Conservation (phyloP, 2,888 invertebrate species). For the Euplexia lucipara region DNA sequence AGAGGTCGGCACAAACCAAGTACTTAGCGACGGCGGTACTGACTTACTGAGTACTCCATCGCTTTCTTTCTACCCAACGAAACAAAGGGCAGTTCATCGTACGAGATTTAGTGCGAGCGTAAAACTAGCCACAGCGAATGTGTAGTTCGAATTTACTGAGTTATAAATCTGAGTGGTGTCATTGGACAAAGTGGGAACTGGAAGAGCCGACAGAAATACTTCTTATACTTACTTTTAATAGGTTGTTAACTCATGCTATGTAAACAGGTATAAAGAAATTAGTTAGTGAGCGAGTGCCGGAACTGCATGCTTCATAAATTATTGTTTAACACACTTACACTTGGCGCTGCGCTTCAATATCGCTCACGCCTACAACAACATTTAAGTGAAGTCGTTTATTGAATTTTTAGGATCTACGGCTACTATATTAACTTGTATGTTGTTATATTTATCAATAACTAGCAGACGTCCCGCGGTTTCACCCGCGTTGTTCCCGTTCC, state of each 20-base stretch:
- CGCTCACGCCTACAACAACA: constrained; percentile 41
- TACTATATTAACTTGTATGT: background rate
- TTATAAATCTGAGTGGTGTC: constrained; percentile 65
- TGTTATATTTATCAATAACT: constrained; percentile 9
- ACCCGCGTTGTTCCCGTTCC: no score
- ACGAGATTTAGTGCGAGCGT: constrained; percentile 71
- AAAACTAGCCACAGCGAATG: constrained; percentile 66
- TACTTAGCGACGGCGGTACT: constrained; percentile 59
- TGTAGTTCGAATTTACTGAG: constrained; percentile 68
- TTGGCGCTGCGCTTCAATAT: constrained; percentile 44
- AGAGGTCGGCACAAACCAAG: constrained; percentile 58
- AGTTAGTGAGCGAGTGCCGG: constrained; percentile 51
- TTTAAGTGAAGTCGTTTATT: constrained; percentile 13
- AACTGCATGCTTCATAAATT: constrained; percentile 65
- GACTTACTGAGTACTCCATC: constrained; percentile 39
- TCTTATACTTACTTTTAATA: constrained; percentile 24
- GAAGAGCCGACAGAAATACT: constrained; percentile 42
- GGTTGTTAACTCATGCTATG: constrained; percentile 41
- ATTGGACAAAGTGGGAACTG: constrained; percentile 50
- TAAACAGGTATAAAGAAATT: constrained; percentile 54
- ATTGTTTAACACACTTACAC: constrained; percentile 62
- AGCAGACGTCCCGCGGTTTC: no score
- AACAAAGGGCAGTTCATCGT: constrained; percentile 70
- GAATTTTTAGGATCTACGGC: constrained; percentile 4
- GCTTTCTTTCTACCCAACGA: constrained; percentile 65